Conservation (phyloP, 2,113 vertebrate genomes). For the Psittacus erithacus region DNA sequence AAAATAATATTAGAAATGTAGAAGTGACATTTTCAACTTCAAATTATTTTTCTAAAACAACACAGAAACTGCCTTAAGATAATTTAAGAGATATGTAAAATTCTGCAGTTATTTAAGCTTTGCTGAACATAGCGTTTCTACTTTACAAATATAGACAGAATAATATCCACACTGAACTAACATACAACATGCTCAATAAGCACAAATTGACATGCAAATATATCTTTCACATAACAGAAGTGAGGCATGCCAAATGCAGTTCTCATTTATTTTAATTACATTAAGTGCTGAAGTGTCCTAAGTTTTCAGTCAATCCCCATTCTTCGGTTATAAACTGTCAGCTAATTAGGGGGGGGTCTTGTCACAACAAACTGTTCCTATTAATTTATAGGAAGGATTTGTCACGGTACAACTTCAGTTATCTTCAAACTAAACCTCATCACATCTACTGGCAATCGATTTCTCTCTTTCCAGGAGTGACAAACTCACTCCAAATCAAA, state of each 20-base stretch:
- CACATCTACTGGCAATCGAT: neutral
- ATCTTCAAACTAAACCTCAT: constrained; percentile 2
- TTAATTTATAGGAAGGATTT: constrained; percentile 19
- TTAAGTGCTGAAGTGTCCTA: neutral
- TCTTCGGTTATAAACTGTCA: neutral
- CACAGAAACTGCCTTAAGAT: neutral
- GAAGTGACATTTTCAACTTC: neutral
- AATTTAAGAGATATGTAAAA: neutral
- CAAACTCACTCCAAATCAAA: neutral
- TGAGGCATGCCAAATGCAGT: neutral
- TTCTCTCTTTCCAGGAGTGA: neutral
- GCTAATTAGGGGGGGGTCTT: neutral
- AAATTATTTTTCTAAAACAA: neutral
- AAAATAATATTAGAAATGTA: neutral
- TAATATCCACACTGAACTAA: neutral
- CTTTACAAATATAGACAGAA: neutral
- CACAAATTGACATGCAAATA: neutral
- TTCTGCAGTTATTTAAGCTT: neutral
- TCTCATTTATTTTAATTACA: constrained; percentile 1
- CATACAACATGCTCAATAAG: neutral
- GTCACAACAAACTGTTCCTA: neutral
- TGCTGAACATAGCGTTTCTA: neutral
- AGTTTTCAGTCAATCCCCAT: neutral
- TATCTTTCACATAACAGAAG: neutral
- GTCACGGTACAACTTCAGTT: neutral